Conservation (phyloP, 2,888 invertebrate species). For the Lochmaea crataegi region DNA sequence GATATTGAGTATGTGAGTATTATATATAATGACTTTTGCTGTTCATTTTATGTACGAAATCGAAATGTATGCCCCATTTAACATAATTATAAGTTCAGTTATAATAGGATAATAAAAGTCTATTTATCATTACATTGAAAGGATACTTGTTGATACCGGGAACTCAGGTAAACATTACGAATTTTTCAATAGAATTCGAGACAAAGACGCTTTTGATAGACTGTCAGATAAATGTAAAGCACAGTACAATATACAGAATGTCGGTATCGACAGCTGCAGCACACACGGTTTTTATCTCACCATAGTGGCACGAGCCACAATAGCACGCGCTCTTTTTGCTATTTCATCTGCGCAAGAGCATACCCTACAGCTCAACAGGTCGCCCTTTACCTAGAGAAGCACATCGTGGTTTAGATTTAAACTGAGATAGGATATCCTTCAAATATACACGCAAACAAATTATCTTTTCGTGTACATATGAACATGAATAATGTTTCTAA, state of each 20-base stretch:
- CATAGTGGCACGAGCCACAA: constrained; percentile 50
- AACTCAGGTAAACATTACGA: constrained; percentile 45
- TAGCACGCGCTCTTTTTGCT: constrained; percentile 50
- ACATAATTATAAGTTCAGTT: constrained; percentile 35
- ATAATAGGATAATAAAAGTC: constrained; percentile 41
- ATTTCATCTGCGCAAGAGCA: constrained; percentile 46
- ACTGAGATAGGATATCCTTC: constrained; percentile 4
- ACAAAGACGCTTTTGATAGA: constrained; percentile 50
- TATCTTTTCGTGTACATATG: constrained; percentile 1
- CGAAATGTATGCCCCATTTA: constrained; percentile 30
- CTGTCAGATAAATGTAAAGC: constrained; percentile 51
- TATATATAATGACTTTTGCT: constrained; percentile 20
- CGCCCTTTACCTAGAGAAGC: constrained; percentile 28
- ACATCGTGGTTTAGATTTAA: not conserved
- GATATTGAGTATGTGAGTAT: not conserved
- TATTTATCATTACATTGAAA: constrained; percentile 42
- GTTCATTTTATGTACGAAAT: constrained; percentile 26
- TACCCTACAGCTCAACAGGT: constrained; percentile 47
- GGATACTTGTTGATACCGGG: constrained; percentile 46
- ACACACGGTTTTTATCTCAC: constrained; percentile 42
- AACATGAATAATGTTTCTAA: constrained; percentile 2
- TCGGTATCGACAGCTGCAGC: constrained; percentile 51
- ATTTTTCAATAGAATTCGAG: constrained; percentile 45
- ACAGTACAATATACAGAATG: constrained; percentile 48
- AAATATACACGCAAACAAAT: constrained; percentile 9